Conservation (phyloP, 2,797 vertebrate genomes). For the Peromyscus attwateri region DNA sequence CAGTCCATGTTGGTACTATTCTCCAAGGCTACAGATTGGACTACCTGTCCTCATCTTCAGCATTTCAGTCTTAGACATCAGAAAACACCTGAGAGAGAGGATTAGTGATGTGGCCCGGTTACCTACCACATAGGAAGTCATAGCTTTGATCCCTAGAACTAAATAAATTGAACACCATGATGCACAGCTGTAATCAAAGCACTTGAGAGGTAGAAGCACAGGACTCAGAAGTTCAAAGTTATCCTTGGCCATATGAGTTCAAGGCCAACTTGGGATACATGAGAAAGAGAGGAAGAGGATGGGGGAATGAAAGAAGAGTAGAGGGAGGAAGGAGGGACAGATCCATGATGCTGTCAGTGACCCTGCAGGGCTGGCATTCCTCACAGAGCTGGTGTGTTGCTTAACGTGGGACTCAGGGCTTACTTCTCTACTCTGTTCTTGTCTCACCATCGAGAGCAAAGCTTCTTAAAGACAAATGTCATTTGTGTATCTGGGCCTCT, state of each 20-base stretch:
- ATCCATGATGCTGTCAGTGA: too few relatives aligned
- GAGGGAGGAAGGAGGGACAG: not conserved
- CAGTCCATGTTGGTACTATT: too few relatives aligned
- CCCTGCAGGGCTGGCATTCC: not conserved
- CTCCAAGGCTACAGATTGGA: not conserved
- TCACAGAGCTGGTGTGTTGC: not conserved
- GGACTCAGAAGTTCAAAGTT: not conserved
- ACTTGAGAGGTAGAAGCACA: not conserved
- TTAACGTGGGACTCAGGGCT: rapidly evolving
- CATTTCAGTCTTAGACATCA: not conserved
- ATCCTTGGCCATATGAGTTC: not conserved
- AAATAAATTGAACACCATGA: not conserved
- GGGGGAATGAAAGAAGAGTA: not conserved
- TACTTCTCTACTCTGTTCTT: not conserved
- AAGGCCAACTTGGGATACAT: not conserved
- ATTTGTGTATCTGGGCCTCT: not conserved
- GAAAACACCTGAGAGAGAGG: too few relatives aligned
- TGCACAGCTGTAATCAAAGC: not conserved
- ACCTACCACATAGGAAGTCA: not conserved
- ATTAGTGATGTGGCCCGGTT: not conserved
- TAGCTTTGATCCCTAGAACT: not conserved
- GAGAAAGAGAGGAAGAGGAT: too few relatives aligned
- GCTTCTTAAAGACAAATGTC: not conserved
- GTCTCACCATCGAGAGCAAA: not conserved
- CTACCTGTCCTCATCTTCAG: not conserved